Evolutionary conservation across 2,113 vertebrate species (phyloP), one percentile per base, ranked within the genome.

Genomic region (Himantopus leucocephalus): DNA sequence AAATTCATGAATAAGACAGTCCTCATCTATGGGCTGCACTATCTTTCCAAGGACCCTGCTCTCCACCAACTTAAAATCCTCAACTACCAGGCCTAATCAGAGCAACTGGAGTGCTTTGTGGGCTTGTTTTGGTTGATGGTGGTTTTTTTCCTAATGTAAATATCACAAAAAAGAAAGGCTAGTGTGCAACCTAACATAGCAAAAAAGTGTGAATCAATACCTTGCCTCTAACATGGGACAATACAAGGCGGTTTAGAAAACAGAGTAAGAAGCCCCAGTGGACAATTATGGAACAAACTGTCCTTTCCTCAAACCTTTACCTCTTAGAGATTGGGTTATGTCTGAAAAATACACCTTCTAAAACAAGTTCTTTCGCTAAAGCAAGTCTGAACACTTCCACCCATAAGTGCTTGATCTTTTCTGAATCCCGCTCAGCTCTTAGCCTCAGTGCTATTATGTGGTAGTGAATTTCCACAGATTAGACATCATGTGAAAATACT

Each of bases 401-500:
- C 88, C n/a, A 1, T 39, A 91, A 97, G 74, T 58, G 77, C 94
- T 96, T 97, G 95, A 97, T 96, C 94, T 91, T 91, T 80, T 66
- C 95, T 88, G 91, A 97, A 94, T 87, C 95, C 94, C 0, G 13
- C 88, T 96, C 88, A 94, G 87, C 71, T 86, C 88, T 64, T 71
- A 94, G 94, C 93, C 94, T 93, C 90, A 83, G 78, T 12, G 41
- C 89, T 96, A 93, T 97, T 97, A 97, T 96, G 95, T 90, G 94
- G 95, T 97, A 94, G 95, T 74, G 81, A 91, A 95, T 97, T 97
- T 95, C 92, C 96, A 97, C 94, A 97, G 91, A 97, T 97, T 85
- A 97, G 78, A 85, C 96, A 96, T 96, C 95, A 96, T 95, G 95
- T 96, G 95, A 97, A 97, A 97, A 95, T 85, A 96, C 75, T 96